Base-by-base conservation (phyloP, 2,888 invertebrate species). In the Dorcus parallelipipedus region DNA sequence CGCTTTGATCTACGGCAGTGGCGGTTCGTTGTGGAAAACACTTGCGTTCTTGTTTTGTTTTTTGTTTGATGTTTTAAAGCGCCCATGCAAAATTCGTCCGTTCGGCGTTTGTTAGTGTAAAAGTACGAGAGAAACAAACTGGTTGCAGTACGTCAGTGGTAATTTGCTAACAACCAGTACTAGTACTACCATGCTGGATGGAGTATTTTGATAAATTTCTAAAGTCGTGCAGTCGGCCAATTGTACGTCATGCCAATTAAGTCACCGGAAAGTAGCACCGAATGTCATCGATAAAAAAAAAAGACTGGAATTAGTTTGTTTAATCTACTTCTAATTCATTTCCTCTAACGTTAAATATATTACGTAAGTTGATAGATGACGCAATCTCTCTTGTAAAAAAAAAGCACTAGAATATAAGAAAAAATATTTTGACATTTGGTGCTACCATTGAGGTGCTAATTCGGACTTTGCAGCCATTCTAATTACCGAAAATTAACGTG, bases 121-220 rank as follows among this genome's bases (percentile, higher is more conserved):
- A 33, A 33, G 26, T 33, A 33, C 26, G 26, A 33, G 1, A 33
- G 45, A 9, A 17, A 20, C 23, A 5, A 52, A 17, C 64, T 63
- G 67, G 64, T 64, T 60, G 65, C 55, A 61, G 64, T 69, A 69
- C 67, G 69, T 70, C 68, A 59, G 57, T 61, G 62, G 69, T 70
- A 69, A 59, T 60, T 67, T 67, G 56, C 60, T 38, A 49, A 47
- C 50, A 63, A 65, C 65, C 66, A 45, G 45, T 6, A 2, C 45
- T 7, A 64, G 66, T 53, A 54, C 65, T 62, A 59, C 64, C 65
- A 67, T 69, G 66, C 65, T 60, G 45, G 23, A 39, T 50, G 54
- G 47, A 60, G 14, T 41, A 59, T 51, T 54, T 52, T 55, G 58
- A 54, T 57, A 49, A 59, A 55, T 59, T 56, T 56, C 63, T 60